Percentiles rank a stretch among this genome's conserved stretches.
Evolutionary conservation across 2,888 invertebrate species (phyloP).

Genomic region (Schizotus pectinicornis): DNA sequence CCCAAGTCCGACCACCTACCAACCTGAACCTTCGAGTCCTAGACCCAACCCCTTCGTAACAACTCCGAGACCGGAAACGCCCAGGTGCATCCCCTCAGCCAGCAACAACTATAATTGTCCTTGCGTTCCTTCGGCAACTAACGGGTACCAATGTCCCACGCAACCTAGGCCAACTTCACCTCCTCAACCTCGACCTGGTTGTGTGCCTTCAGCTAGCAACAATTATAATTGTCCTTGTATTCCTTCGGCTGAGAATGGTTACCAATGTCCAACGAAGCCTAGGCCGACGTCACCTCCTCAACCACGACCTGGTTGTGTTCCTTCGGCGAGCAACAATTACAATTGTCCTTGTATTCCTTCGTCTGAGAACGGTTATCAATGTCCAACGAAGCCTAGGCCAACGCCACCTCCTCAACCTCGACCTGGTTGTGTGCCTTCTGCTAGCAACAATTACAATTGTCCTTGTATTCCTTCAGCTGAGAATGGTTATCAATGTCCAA

Average conservation of each 20-base stretch:
- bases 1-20: conserved; percentile 18
- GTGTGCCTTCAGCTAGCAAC: not conserved
- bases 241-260: conserved; percentile 36
- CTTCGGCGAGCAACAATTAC: too few species aligned
- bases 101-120: conserved; percentile 1
- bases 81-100: not conserved
- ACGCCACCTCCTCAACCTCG: conserved; percentile 13
- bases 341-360: too few species aligned
- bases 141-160: conserved; percentile 19
- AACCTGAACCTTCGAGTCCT: conserved; percentile 50
- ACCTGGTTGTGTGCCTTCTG: not conserved
- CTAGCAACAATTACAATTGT: too few species aligned
- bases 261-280: conserved; percentile 46
- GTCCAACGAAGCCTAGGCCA: conserved; percentile 7
- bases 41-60: conserved; percentile 28
- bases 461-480: not conserved
- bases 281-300: conserved; percentile 34
- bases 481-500: conserved; percentile 16
- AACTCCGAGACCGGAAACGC: conserved; percentile 17
- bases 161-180: conserved; percentile 43
- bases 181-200: conserved; percentile 47
- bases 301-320: conserved; percentile 13
- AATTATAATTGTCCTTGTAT: too few species aligned
- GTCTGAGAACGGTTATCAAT: conserved; percentile 14
- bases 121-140: not conserved